Evolutionary conservation across 1,140 invertebrate genomes (phyloP).

Genomic region (Drosophila ananassae): DNA sequence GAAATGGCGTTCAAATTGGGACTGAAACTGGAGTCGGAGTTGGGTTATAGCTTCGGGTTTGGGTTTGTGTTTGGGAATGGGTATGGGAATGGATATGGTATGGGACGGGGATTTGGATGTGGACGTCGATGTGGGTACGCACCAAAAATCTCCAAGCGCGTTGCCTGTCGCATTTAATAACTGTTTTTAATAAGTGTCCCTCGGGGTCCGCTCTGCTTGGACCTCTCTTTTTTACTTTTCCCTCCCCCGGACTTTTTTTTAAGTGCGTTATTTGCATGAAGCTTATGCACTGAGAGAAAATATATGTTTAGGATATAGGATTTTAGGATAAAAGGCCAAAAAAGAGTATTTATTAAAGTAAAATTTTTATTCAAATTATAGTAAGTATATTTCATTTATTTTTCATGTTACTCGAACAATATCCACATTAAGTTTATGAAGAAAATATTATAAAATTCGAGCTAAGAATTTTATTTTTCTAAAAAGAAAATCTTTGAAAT

Average conservation of each 20-base stretch:
- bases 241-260: conserved; percentile 12
- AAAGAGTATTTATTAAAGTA: too few relatives aligned
- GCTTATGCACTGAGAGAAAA: conserved; percentile 12
- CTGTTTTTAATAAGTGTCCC: conserved; percentile 82
- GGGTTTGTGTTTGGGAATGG: conserved; percentile 7
- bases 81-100: conserved; percentile 23
- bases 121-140: conserved; percentile 49
- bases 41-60: background rate
- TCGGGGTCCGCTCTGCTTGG: conserved; percentile 55
- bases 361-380: too few relatives aligned
- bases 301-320: too few relatives aligned
- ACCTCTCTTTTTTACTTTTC: conserved; percentile 17
- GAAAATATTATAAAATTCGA: too few relatives aligned
- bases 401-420: too few relatives aligned
- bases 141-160: conserved; percentile 75
- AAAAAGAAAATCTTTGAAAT: background rate
- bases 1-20: conserved; percentile 49
- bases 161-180: conserved; percentile 82
- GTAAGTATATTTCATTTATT: too few relatives aligned
- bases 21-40: conserved; percentile 20
- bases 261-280: conserved; percentile 67
- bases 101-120: conserved; percentile 23
- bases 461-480: too few relatives aligned
- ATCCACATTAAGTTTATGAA: too few relatives aligned
- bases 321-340: too few relatives aligned